Base-by-base conservation (phyloP, 2,888 invertebrate species). In the Ophioninae sp. region DNA sequence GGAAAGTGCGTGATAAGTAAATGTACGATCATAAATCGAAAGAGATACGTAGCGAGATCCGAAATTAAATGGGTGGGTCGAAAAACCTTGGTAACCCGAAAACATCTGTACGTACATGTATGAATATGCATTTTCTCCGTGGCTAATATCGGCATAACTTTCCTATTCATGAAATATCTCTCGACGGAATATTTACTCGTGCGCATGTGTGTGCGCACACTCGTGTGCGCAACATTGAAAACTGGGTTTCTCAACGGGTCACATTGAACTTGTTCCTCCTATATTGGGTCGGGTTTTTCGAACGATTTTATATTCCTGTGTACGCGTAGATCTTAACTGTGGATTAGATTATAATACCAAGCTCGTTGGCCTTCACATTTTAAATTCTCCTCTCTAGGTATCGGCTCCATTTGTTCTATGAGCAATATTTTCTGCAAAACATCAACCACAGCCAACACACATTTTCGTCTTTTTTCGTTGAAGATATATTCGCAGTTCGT, bases 151-250 rank as follows among this genome's bases (percentile, higher is more conserved):
- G 84, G 65, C 69, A 67, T 75, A 79, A 84, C 84, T 84, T 84
- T 84, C 84, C 84, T 81, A 84, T 84, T 84, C 81, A 84, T 81
- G 72, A 81, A 81, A 81, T 78, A 78, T 81, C 78, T 77, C 61
- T 39, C 23, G 70, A 21, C 72, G n/a, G n/a, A n/a, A 70, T 67
- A 64, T 70, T 65, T 61, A 61, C 44, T 62, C 20, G 13, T 39
- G 59, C 44, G 13, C 68, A 23, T 17, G 13, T 44, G 65, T 21
- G 41, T 67, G 8, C 37, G 56, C 62, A 44, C 23, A 7, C 30
- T 50, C 23, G 39, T 50, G 30, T 79, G 23, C 78, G 62, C 69
- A 68, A 73, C 69, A 64, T 61, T 7, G 73, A 57, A 56, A 67
- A 68, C 61, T 59, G 72, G 78, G 68, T 62, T 69, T 64, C 44